Conservation (phyloP, 2,113 vertebrate genomes). For the Ceratotherium simum region DNA sequence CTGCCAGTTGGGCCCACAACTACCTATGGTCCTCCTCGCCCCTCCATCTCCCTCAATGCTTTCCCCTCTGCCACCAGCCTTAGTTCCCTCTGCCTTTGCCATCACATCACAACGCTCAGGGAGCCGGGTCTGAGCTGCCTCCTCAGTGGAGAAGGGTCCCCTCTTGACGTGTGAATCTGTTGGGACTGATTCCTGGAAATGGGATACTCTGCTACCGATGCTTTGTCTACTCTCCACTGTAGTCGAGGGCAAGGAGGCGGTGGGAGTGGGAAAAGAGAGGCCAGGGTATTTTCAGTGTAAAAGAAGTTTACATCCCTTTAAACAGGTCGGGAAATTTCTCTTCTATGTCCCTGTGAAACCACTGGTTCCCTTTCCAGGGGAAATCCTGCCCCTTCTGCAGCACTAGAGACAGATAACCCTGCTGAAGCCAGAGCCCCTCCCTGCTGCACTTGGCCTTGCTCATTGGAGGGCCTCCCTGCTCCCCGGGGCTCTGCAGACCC, state of each 20-base stretch:
- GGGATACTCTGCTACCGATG: not conserved
- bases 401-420: not conserved
- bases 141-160: not conserved
- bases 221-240: not conserved
- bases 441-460: not conserved
- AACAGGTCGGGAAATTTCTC: not conserved
- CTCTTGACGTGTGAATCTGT: not conserved
- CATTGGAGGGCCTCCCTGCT: not conserved
- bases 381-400: not conserved
- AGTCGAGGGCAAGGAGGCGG: not conserved
- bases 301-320: not conserved
- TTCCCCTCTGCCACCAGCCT: not conserved
- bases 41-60: not conserved
- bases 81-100: not conserved
- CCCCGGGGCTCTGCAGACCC: not conserved
- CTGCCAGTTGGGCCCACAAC: not conserved
- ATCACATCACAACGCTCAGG: not conserved
- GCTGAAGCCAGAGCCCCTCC: not conserved
- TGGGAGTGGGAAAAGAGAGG: not conserved
- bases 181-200: not conserved
- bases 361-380: not conserved
- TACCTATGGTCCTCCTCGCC: accelerated
- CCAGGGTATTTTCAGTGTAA: not conserved
- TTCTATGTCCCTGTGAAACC: not conserved
- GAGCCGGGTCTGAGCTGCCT: not conserved